phyloP scores from a whole-genome alignment of 2,113 vertebrate species.

The Pelecanoides urinatrix region DNA sequence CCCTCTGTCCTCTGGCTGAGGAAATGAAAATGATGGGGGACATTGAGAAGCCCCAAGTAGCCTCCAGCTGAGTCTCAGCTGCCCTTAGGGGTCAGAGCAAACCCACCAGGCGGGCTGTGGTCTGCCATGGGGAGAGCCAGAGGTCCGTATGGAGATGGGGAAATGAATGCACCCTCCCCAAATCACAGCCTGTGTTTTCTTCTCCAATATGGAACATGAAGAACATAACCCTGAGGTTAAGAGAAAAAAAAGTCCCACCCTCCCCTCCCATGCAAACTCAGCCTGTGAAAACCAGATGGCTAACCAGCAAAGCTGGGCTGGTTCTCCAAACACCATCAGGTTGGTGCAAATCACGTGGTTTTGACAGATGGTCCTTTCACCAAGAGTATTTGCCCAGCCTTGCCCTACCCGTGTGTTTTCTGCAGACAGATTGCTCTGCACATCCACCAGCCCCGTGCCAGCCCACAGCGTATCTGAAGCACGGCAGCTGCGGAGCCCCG shows the following conservation, averaged over 20 bases:
- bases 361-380: background rate
- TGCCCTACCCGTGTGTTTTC: rapidly evolving
- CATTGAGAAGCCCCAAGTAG: background rate
- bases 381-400: background rate
- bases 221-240: background rate
- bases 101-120: background rate
- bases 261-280: background rate
- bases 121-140: background rate
- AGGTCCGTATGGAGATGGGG: rapidly evolving
- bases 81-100: background rate
- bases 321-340: background rate
- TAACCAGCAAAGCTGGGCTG: background rate
- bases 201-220: rapidly evolving
- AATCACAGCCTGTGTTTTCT: background rate
- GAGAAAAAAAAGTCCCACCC: background rate
- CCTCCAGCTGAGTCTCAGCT: background rate
- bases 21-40: background rate
- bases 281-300: background rate
- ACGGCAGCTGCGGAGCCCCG: rapidly evolving
- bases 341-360: background rate
- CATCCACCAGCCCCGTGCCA: background rate
- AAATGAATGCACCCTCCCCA: background rate
- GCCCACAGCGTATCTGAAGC: rapidly evolving
- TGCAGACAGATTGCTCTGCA: background rate
- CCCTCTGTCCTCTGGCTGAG: background rate